Evolutionary conservation across 1,140 invertebrate genomes (phyloP).

Genomic region (Temnothorax longispinosus): DNA sequence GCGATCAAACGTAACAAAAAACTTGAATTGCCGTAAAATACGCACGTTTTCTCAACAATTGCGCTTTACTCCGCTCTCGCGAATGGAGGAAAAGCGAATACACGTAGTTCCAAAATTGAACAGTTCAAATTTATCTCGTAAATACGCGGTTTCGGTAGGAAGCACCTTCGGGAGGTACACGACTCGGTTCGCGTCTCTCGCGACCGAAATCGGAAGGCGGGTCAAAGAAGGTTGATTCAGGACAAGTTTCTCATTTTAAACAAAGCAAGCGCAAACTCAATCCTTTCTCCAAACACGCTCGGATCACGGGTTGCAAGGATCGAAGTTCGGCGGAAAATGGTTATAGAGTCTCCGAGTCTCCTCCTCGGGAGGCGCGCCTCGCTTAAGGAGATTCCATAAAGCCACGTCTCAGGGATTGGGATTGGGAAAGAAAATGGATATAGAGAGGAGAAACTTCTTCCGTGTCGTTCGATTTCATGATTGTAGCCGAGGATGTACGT

Average conservation of each 20-base stretch:
- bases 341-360: conserved; percentile 31
- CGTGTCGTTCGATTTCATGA: conserved; percentile 56
- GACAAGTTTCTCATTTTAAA: conserved; percentile 39
- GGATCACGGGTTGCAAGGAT: background rate
- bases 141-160: background rate
- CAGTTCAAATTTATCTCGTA: background rate
- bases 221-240: conserved; percentile 25
- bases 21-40: background rate
- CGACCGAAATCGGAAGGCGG: background rate
- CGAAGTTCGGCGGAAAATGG: conserved; percentile 51
- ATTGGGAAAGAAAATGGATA: conserved; percentile 13
- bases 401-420: conserved; percentile 1
- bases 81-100: background rate
- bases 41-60: conserved; percentile 2
- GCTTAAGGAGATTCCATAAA: conserved; percentile 39
- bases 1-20: background rate
- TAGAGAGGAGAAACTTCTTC: background rate
- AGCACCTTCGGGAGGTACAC: background rate
- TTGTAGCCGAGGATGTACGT: conserved; percentile 2
- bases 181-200: background rate
- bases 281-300: conserved; percentile 47
- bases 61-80: background rate
- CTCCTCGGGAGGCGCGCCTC: background rate
- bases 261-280: conserved; percentile 16
- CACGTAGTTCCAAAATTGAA: background rate